phyloP scores from a whole-genome alignment of 1,140 invertebrate species.

The Hyposmocoma kahamanoa region DNA sequence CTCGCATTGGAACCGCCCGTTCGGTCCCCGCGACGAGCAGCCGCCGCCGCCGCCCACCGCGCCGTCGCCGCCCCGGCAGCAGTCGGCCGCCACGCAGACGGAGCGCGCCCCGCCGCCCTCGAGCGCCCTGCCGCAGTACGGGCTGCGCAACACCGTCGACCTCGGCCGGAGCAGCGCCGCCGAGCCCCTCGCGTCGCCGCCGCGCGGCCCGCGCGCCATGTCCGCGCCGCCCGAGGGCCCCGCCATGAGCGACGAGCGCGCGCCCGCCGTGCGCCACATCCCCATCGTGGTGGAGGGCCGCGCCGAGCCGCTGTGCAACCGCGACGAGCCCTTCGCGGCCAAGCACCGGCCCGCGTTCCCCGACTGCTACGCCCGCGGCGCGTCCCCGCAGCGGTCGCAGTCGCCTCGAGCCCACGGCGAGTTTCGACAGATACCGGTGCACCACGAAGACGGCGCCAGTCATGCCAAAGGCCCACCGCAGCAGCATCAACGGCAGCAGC shows the following conservation, averaged over 20 bases:
- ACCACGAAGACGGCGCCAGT: constrained; percentile 50
- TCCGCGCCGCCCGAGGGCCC: constrained; percentile 78
- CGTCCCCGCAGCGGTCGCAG: constrained; percentile 60
- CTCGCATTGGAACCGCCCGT: constrained; percentile 68
- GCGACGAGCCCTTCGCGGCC: constrained; percentile 61
- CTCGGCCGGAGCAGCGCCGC: constrained; percentile 80
- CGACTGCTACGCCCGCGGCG: constrained; percentile 34
- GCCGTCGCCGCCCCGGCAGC: constrained; percentile 30
- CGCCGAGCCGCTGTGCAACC: constrained; percentile 82
- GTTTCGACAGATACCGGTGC: constrained; percentile 46
- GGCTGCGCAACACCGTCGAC: constrained; percentile 83
- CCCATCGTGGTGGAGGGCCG: constrained; percentile 91
- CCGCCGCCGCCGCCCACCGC: constrained; percentile 24
- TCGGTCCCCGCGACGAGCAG: constrained; percentile 45
- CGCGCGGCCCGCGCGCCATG: constrained; percentile 78
- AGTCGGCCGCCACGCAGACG: constrained; percentile 72
- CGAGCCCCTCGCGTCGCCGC: constrained; percentile 72
- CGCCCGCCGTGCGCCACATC: constrained; percentile 81
- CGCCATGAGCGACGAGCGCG: constrained; percentile 60
- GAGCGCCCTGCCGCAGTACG: constrained; percentile 77
- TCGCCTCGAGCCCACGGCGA: constrained; percentile 63
- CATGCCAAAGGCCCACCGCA: constrained; percentile 34
- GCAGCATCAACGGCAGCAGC: too few species aligned
- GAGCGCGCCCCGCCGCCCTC: constrained; percentile 36
- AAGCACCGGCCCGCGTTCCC: constrained; percentile 56